Evolutionary conservation across 2,113 vertebrate species (phyloP).

Genomic region (Hipposideros armiger): DNA sequence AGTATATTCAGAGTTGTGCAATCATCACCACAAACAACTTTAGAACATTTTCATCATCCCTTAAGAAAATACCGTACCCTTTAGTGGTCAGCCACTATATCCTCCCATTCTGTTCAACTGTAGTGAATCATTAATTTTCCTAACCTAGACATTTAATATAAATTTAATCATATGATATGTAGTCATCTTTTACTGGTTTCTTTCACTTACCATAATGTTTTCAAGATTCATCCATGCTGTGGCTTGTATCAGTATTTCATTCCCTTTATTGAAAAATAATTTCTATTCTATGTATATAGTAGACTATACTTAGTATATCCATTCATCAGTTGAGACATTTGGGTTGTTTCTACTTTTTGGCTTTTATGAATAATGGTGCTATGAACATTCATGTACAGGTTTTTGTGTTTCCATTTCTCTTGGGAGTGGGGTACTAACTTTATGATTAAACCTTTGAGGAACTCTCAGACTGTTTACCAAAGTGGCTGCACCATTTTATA

Average conservation of each 20-base stretch:
- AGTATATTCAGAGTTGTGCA: not conserved
- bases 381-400: not conserved
- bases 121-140: not conserved
- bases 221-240: not conserved
- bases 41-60: not conserved
- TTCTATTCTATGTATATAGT: not conserved
- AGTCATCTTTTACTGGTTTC: not conserved
- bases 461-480: not conserved
- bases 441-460: not conserved
- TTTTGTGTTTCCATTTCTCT: not conserved
- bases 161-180: not conserved
- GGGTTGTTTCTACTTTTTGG: not conserved
- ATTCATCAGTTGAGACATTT: not conserved
- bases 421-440: not conserved
- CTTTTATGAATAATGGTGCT: not conserved
- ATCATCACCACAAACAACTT: not conserved
- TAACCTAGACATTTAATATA: not conserved
- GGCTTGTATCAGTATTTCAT: not conserved
- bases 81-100: not conserved
- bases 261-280: not conserved
- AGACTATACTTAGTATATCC: not conserved
- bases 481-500: not conserved
- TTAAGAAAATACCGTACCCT: not conserved
- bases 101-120: not conserved
- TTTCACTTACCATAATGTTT: not conserved